A percentile compares a stretch with the other conserved stretches of the same genome.
Evolutionary conservation across 2,888 invertebrate genomes (phyloP).

Genomic region (Protula sp.): DNA sequence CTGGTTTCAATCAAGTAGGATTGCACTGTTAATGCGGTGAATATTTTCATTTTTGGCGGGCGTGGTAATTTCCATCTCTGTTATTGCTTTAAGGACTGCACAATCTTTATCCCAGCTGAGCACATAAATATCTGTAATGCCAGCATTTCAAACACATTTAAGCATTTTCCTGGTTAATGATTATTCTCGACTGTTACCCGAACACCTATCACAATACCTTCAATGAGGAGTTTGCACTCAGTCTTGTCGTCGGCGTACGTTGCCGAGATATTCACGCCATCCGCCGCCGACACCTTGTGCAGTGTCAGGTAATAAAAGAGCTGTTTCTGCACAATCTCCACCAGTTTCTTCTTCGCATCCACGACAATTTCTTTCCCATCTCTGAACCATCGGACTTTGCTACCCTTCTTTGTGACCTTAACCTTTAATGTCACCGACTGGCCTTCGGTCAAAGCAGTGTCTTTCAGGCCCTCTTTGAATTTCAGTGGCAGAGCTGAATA

Average conservation of each 20-base stretch:
- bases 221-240: slow-evolving; percentile 74
- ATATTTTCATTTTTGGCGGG: too few species aligned
- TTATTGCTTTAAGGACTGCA: too few species aligned
- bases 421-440: slow-evolving; percentile 40
- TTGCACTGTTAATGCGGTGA: too few species aligned
- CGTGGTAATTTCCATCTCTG: too few species aligned
- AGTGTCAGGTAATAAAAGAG: slow-evolving; percentile 57
- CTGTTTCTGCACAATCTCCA: slow-evolving; percentile 70
- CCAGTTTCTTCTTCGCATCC: slow-evolving; percentile 1
- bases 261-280: slow-evolving; percentile 47
- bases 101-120: too few species aligned
- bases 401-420: slow-evolving; percentile 42
- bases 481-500: slow-evolving; percentile 8
- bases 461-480: slow-evolving; percentile 38
- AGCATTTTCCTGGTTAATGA: too few species aligned
- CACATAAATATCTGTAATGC: too few species aligned
- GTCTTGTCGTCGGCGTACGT: slow-evolving; percentile 39
- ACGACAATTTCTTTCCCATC: slow-evolving; percentile 33
- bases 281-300: slow-evolving; percentile 35
- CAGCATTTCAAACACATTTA: too few species aligned
- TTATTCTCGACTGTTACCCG: too few species aligned
- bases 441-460: slow-evolving; percentile 37
- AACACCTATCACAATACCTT: slow-evolving; percentile 64
- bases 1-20: too few species aligned
- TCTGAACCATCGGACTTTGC: slow-evolving; percentile 50